These are phyloP conservation scores for Stichodactyla mertensii DNA, from an alignment of 64 coral and sea anemone genomes.

Conservation along the genomic window DNA sequence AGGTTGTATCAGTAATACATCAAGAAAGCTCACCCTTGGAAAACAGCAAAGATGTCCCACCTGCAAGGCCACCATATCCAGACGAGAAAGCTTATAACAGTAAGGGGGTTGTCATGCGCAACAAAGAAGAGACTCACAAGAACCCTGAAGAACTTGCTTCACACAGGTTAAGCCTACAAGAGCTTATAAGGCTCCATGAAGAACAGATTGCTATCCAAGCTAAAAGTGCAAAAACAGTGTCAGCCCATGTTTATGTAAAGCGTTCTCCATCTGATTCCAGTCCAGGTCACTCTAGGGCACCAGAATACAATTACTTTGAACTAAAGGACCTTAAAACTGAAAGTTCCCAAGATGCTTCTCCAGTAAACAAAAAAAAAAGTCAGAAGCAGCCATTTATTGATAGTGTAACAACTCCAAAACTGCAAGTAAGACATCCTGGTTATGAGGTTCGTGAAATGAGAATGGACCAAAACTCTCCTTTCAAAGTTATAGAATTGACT, in stretches of 20 bases:
- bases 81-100: background rate
- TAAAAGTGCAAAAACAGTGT: slow-evolving; percentile 55
- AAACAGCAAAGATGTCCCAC: background rate
- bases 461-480: slow-evolving; percentile 29
- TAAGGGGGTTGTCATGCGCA: background rate
- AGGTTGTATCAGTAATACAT: slow-evolving; percentile 40
- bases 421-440: background rate
- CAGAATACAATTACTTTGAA: background rate
- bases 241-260: slow-evolving; percentile 71
- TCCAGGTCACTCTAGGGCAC: background rate
- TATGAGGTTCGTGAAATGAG: slow-evolving; percentile 38
- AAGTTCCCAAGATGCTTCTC: background rate
- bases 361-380: background rate
- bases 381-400: background rate
- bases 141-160: slow-evolving; percentile 49
- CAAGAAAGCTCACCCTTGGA: background rate
- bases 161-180: slow-evolving; percentile 88
- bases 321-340: slow-evolving; percentile 5
- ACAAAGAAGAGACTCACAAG: slow-evolving; percentile 16
- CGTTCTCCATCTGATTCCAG: slow-evolving; percentile 45
- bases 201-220: slow-evolving; percentile 77
- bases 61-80: background rate
- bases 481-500: slow-evolving; percentile 62
- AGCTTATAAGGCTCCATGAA: slow-evolving; percentile 83
- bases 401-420: background rate